phyloP scores from a whole-genome alignment of 2,113 vertebrate genomes.

The Siniperca knerii region DNA sequence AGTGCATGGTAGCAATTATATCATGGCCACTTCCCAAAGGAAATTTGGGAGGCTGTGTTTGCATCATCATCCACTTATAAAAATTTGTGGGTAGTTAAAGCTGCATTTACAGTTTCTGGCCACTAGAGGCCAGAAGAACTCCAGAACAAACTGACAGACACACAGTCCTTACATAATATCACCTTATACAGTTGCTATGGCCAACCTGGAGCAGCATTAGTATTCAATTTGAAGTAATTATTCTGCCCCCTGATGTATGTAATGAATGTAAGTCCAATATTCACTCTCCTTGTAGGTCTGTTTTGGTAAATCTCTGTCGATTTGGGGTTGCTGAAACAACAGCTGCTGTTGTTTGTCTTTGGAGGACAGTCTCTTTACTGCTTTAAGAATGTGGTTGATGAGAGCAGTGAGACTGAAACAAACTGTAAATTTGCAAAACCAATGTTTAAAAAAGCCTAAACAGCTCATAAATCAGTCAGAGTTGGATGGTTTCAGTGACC shows the following conservation, averaged over 20 bases:
- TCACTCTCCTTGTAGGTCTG: neutral
- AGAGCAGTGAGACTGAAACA: neutral
- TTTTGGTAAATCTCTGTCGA: neutral
- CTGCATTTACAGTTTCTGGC: neutral
- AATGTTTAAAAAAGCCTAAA: neutral
- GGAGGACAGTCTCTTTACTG: neutral
- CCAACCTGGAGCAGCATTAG: neutral
- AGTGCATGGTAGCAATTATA: neutral
- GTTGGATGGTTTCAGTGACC: neutral
- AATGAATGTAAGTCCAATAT: neutral
- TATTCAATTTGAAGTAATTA: neutral
- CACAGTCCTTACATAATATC: neutral
- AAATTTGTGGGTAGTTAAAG: neutral
- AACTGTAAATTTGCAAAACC: neutral
- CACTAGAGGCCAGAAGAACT: neutral
- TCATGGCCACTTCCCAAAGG: neutral
- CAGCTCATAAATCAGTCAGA: neutral
- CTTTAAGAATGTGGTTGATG: neutral
- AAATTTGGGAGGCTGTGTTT: neutral
- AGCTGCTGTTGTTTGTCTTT: neutral
- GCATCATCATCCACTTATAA: neutral
- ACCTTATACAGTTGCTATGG: neutral
- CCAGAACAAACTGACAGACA: neutral
- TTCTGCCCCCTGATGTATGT: neutral
- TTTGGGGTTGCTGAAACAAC: constrained; percentile 3